phyloP scores from a whole-genome alignment of 2,888 invertebrate species.

The Cryptocephalus moraei region DNA sequence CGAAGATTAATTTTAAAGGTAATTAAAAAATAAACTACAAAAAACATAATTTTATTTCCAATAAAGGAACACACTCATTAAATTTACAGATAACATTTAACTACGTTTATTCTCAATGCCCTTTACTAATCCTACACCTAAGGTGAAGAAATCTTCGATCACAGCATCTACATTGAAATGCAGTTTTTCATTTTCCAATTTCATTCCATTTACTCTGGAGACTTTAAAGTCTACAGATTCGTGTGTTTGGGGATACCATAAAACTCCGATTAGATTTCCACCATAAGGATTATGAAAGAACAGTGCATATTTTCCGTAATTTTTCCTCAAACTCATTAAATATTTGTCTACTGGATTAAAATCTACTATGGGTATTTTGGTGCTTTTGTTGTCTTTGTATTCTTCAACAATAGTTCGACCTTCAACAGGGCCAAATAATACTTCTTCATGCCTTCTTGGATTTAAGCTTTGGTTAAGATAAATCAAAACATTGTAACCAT shows the following conservation, averaged over 20 bases:
- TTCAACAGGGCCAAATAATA: conserved; percentile 26
- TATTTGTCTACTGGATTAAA: conserved; percentile 67
- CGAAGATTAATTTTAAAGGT: no score
- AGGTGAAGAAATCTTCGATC: conserved; percentile 57
- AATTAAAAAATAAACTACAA: no score
- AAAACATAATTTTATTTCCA: no score
- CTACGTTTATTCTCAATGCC: conserved; percentile 31
- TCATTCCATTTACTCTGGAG: conserved; percentile 46
- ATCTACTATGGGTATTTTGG: conserved; percentile 58
- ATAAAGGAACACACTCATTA: no score
- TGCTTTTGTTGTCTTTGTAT: conserved; percentile 28
- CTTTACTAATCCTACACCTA: conserved; percentile 57
- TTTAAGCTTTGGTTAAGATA: conserved; percentile 43
- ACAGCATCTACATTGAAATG: conserved; percentile 54
- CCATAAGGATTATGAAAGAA: conserved; percentile 87
- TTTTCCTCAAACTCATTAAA: conserved; percentile 59
- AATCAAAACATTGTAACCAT: conserved; percentile 69
- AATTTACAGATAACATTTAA: no score
- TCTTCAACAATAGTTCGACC: conserved; percentile 23
- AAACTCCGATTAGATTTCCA: conserved; percentile 72
- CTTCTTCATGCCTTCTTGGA: conserved; percentile 40
- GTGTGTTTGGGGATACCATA: conserved; percentile 67
- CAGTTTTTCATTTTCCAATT: conserved; percentile 42
- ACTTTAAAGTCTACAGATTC: conserved; percentile 63
- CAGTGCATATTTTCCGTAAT: conserved; percentile 66